phyloP scores from a whole-genome alignment of 1,140 invertebrate genomes.

The Neodiprion virginianus region DNA sequence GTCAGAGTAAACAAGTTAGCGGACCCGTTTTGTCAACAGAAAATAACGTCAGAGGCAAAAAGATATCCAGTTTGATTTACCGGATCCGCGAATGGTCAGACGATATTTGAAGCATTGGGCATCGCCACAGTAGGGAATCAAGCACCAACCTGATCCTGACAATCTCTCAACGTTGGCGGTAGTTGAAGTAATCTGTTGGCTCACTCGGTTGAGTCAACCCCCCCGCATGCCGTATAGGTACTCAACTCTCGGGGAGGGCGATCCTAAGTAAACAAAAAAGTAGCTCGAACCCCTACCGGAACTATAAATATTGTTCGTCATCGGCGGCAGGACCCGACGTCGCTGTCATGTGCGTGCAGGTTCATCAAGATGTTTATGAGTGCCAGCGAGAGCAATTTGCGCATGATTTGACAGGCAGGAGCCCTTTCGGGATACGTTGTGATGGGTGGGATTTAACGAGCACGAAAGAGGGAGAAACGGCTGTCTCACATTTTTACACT shows the following conservation, averaged over 20 bases:
- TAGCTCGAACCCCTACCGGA: neutral
- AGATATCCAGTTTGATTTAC: neutral
- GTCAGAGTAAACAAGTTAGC: no score
- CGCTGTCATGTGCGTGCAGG: neutral
- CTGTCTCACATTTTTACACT: neutral
- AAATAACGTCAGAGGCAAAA: no score
- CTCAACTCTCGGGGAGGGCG: neutral
- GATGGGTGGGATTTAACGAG: neutral
- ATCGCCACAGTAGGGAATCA: neutral
- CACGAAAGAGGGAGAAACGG: conserved; percentile 1
- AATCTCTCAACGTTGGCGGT: neutral
- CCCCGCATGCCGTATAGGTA: neutral
- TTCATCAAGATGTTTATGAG: neutral
- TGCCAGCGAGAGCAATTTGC: neutral
- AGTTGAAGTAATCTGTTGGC: neutral
- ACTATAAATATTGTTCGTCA: neutral
- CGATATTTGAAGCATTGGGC: neutral
- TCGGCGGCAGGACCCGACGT: neutral
- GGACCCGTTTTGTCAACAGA: no score
- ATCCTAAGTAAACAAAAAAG: conserved; percentile 3
- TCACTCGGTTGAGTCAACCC: neutral
- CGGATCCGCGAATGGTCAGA: neutral
- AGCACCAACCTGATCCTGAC: neutral
- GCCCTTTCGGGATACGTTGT: neutral
- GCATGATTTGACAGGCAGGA: neutral